Evolutionary conservation across 2,797 vertebrate genomes (phyloP).

Genomic region (Paedocypris micromegethes): DNA sequence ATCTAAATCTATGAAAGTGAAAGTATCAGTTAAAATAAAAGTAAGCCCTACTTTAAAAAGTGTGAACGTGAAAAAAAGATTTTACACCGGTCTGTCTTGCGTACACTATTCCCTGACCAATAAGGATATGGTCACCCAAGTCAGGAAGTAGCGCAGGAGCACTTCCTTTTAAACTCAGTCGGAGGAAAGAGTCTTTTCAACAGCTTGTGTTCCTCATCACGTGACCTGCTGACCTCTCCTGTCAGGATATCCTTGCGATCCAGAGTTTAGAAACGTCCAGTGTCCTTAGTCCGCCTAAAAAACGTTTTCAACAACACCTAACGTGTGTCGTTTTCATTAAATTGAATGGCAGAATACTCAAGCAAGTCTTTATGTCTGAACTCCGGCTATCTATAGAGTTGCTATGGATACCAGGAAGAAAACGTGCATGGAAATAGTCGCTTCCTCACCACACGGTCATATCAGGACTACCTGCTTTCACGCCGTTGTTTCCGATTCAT

Average conservation of each 20-base stretch:
- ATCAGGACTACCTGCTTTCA: conserved; percentile 25
- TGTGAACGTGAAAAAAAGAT: too few relatives aligned
- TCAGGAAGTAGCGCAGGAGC: conserved; percentile 30
- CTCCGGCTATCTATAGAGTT: conserved; percentile 34
- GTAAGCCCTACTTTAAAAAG: too few relatives aligned
- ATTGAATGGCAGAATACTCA: conserved; percentile 25
- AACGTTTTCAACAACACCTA: not conserved
- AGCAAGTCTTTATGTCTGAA: conserved; percentile 14
- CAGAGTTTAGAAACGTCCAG: not conserved
- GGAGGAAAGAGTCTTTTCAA: conserved; percentile 24
- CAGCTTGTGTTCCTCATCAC: conserved; percentile 13
- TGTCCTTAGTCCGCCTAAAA: not conserved
- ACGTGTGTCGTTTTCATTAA: conserved; percentile 11
- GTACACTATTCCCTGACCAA: conserved; percentile 20
- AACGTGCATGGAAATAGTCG: conserved; percentile 30
- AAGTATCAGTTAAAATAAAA: too few relatives aligned
- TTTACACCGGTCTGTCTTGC: too few relatives aligned
- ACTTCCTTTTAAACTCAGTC: conserved; percentile 29
- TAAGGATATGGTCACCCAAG: conserved; percentile 35
- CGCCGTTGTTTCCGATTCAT: conserved; percentile 27
- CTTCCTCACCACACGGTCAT: conserved; percentile 29
- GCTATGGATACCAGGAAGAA: conserved; percentile 44
- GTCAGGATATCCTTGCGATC: conserved; percentile 29
- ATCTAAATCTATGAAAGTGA: too few relatives aligned
- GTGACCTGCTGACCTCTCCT: conserved; percentile 24